Percentiles rank a stretch among this genome's conserved stretches.
Conservation (phyloP, 2,888 invertebrate species). For the Microplitis deprimator region DNA sequence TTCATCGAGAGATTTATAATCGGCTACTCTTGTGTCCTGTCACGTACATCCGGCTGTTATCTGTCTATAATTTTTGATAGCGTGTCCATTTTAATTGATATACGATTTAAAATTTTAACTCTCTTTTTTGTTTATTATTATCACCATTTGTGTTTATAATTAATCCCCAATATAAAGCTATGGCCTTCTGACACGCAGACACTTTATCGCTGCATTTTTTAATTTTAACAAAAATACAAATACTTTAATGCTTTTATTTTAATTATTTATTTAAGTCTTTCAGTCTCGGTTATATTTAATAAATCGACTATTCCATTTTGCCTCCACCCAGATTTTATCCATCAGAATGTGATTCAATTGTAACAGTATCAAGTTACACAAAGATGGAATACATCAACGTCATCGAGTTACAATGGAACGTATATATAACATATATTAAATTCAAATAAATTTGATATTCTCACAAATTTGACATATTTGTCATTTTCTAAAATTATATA, state of each 20-base stretch:
- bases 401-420: slow-evolving; percentile 62
- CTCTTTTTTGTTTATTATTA: slow-evolving; percentile 8
- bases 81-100: slow-evolving; percentile 11
- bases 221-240: too few relatives aligned
- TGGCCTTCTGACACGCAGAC: neutral
- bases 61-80: slow-evolving; percentile 11
- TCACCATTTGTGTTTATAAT: neutral
- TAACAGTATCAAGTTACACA: slow-evolving; percentile 5
- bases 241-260: too few relatives aligned
- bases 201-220: neutral
- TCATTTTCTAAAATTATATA: slow-evolving; percentile 49
- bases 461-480: slow-evolving; percentile 4
- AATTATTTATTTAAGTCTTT: too few relatives aligned
- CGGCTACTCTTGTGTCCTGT: slow-evolving; percentile 23
- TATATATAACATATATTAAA: slow-evolving; percentile 41
- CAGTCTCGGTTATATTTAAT: too few relatives aligned
- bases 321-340: too few relatives aligned
- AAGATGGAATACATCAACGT: slow-evolving; percentile 44
- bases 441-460: neutral
- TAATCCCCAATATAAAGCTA: neutral
- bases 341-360: too few relatives aligned
- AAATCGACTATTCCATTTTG: too few relatives aligned
- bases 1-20: slow-evolving; percentile 53
- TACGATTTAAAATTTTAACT: neutral
- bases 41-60: slow-evolving; percentile 31